A percentile compares a stretch with the other conserved stretches of the same genome.
These are phyloP conservation scores for Scaptomyza flava DNA, from an alignment of 2,888 invertebrate species.

Conservation along the genomic window DNA sequence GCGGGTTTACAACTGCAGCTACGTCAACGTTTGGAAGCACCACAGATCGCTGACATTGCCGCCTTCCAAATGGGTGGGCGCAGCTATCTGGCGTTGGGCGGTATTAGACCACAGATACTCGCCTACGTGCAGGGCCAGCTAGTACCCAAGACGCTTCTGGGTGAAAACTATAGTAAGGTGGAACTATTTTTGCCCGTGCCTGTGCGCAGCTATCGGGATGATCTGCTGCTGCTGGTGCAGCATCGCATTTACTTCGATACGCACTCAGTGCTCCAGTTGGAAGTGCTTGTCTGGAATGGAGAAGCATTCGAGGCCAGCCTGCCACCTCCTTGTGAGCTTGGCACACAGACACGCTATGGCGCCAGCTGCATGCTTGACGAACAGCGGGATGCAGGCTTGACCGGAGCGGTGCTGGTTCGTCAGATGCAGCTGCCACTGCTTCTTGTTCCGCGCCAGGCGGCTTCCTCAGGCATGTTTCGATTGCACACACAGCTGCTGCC, in stretches of 20 bases:
- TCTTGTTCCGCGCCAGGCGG: constrained; percentile 81
- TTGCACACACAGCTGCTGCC: constrained; percentile 78
- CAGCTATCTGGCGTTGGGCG: constrained; percentile 82
- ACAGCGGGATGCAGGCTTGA: constrained; percentile 76
- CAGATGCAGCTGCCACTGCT: constrained; percentile 71
- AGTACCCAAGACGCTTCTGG: constrained; percentile 79
- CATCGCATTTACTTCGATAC: constrained; percentile 82
- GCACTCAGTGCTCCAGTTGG: constrained; percentile 80
- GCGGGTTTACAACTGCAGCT: constrained; percentile 67
- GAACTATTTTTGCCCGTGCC: constrained; percentile 82
- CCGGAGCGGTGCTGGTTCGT: constrained; percentile 76
- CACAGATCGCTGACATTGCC: constrained; percentile 72
- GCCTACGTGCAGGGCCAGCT: constrained; percentile 81
- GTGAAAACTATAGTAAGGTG: constrained; percentile 82
- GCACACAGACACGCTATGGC: constrained; percentile 66
- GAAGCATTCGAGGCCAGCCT: constrained; percentile 81
- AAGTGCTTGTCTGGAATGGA: constrained; percentile 84
- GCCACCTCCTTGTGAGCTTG: constrained; percentile 79
- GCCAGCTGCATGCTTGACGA: constrained; percentile 82
- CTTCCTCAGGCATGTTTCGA: constrained; percentile 80
- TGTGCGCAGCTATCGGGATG: constrained; percentile 83
- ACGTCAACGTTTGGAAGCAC: constrained; percentile 61
- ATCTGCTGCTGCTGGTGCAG: constrained; percentile 84
- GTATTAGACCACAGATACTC: constrained; percentile 80
- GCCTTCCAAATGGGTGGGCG: constrained; percentile 84